Conservation (phyloP, 2,797 vertebrate species). For the Spondyliosoma cantharus region DNA sequence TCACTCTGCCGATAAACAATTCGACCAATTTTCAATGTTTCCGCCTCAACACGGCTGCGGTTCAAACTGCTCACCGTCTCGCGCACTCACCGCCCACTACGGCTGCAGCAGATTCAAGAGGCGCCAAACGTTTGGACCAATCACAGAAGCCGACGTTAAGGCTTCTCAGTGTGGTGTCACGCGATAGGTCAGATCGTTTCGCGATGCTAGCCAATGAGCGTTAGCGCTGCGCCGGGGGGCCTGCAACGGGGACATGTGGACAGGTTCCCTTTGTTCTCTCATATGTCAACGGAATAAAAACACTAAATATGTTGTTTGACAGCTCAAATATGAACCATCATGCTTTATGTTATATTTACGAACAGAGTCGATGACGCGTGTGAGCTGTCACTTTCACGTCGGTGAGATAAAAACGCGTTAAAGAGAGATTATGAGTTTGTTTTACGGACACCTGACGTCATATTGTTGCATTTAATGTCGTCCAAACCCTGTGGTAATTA, state of each 20-base stretch:
- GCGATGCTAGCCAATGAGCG: constrained; percentile 68
- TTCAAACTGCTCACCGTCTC: constrained; percentile 79
- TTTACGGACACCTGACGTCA: neutral
- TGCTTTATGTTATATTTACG: rapidly evolving
- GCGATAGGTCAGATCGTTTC: constrained; percentile 47
- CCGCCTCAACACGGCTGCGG: constrained; percentile 71
- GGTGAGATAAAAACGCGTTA: neutral
- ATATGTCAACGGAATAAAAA: constrained; percentile 57
- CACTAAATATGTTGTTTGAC: neutral
- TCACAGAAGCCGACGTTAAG: constrained; percentile 55
- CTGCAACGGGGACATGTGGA: constrained; percentile 78
- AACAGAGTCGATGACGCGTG: rapidly evolving
- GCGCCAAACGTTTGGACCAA: constrained; percentile 86
- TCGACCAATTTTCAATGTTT: constrained; percentile 65
- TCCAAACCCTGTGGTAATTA: neutral
- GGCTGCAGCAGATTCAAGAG: constrained; percentile 79
- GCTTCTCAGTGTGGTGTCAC: constrained; percentile 20
- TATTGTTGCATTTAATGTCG: neutral
- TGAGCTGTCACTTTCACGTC: neutral
- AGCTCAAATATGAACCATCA: rapidly evolving
- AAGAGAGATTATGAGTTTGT: neutral
- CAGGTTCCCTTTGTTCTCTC: constrained; percentile 84
- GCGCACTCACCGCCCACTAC: constrained; percentile 78
- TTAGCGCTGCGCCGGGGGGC: constrained; percentile 43
- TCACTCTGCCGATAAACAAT: neutral